A percentile compares a stretch with the other conserved stretches of the same genome.
phyloP scores from a whole-genome alignment of 2,113 vertebrate genomes.

The Rhinolophus sinicus region DNA sequence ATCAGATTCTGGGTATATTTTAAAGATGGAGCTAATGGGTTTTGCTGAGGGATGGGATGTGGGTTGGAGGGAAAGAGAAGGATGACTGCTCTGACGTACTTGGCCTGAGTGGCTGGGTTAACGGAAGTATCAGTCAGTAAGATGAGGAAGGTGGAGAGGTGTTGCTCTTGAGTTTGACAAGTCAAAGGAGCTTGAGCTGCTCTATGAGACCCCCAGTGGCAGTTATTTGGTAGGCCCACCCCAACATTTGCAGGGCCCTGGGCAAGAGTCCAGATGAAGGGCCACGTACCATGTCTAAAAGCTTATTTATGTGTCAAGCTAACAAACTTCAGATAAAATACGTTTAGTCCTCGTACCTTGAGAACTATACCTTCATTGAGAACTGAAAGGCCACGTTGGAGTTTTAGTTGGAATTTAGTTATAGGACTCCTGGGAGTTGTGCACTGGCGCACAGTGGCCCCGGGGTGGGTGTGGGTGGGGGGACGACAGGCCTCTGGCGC shows the following conservation, averaged over 20 bases:
- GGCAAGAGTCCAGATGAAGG: not conserved
- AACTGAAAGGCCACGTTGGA: not conserved
- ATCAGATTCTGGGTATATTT: not conserved
- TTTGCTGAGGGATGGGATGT: not conserved
- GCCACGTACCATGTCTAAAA: not conserved
- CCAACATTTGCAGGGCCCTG: not conserved
- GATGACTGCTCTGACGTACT: not conserved
- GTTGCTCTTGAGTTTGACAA: slow-evolving; percentile 24
- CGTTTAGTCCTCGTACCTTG: not conserved
- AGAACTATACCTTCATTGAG: not conserved
- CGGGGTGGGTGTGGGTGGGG: not conserved
- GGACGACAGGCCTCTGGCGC: not conserved
- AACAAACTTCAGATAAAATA: not conserved
- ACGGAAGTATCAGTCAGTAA: not conserved
- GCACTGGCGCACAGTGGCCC: not conserved
- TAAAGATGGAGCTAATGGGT: not conserved
- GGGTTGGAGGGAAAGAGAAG: not conserved
- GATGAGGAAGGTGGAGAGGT: not conserved
- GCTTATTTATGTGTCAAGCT: not conserved
- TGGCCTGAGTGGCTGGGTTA: not conserved
- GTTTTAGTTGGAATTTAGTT: not conserved
- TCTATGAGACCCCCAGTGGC: not conserved
- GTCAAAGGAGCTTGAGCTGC: not conserved
- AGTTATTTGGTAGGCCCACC: not conserved
- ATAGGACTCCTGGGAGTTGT: not conserved